phyloP scores from a whole-genome alignment of 2,797 vertebrate genomes.

The Argyrosomus regius region DNA sequence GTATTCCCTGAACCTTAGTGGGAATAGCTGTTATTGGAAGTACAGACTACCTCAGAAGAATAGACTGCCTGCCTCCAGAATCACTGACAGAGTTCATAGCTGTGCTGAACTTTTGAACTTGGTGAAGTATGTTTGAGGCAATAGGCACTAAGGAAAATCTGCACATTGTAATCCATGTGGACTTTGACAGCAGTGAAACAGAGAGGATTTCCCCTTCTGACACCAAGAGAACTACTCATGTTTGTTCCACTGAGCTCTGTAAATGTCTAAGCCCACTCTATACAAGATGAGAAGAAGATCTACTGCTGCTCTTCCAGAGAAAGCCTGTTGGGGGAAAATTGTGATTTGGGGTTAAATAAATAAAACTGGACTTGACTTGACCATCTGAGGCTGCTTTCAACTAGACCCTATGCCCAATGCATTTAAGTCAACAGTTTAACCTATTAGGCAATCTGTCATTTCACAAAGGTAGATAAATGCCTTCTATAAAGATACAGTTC shows the following conservation, averaged over 20 bases:
- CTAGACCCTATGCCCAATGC: background rate
- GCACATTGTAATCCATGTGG: conserved; percentile 45
- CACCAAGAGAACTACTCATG: conserved; percentile 6
- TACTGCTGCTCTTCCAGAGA: background rate
- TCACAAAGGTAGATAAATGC: background rate
- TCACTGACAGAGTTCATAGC: conserved; percentile 46
- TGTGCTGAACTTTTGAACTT: conserved; percentile 67
- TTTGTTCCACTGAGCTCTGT: conserved; percentile 12
- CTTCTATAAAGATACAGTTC: conserved; percentile 5
- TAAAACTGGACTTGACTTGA: background rate
- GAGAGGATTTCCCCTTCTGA: conserved; percentile 46
- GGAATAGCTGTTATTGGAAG: conserved; percentile 33
- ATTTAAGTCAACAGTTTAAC: background rate
- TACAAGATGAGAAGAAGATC: background rate
- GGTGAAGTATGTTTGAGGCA: conserved; percentile 55
- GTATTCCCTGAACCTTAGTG: conserved; percentile 27
- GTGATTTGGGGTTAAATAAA: background rate
- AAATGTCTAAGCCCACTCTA: background rate
- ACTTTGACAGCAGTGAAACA: conserved; percentile 49
- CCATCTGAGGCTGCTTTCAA: background rate
- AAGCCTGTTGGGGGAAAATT: background rate
- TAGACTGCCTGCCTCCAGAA: conserved; percentile 6
- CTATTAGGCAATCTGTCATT: background rate
- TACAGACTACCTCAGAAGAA: conserved; percentile 12
- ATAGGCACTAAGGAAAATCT: conserved; percentile 33